Conservation (phyloP, 2,113 vertebrate genomes). For the Calyptommatus sinebrachiatus region DNA sequence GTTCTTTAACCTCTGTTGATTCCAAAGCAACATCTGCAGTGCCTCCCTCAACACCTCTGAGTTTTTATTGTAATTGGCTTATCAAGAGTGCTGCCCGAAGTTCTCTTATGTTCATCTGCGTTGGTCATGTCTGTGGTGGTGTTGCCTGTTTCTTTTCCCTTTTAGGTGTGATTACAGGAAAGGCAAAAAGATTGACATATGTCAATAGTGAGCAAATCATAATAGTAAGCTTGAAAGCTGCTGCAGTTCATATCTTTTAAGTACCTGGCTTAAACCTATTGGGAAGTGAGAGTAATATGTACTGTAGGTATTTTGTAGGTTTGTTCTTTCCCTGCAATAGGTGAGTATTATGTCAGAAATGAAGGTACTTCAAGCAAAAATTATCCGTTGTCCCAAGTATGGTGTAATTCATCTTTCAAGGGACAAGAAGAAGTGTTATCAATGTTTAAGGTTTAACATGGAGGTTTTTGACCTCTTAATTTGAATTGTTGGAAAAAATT, state of each 20-base stretch:
- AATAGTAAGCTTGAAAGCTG: background rate
- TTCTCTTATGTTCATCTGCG: slow-evolving; percentile 22
- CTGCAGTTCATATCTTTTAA: no score
- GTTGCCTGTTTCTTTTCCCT: background rate
- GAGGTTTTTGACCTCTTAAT: background rate
- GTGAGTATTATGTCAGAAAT: background rate
- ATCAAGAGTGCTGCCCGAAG: slow-evolving; percentile 13
- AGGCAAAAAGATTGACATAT: background rate
- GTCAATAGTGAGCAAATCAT: background rate
- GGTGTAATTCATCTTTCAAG: background rate
- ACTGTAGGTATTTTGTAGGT: no score
- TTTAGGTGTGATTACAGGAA: background rate
- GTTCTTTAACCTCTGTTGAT: slow-evolving; percentile 73
- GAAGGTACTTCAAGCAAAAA: background rate
- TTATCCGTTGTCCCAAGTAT: background rate
- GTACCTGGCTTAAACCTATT: background rate
- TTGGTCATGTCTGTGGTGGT: background rate
- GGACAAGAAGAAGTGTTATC: no score
- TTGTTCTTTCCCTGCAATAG: background rate
- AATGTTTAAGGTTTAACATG: no score
- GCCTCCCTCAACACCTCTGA: slow-evolving; percentile 25
- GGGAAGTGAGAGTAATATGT: background rate
- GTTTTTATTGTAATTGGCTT: slow-evolving; percentile 30
- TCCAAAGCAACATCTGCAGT: slow-evolving; percentile 53
- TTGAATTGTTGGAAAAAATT: background rate